Conservation (phyloP, 2,888 invertebrate genomes). For the Deilephila elpenor region DNA sequence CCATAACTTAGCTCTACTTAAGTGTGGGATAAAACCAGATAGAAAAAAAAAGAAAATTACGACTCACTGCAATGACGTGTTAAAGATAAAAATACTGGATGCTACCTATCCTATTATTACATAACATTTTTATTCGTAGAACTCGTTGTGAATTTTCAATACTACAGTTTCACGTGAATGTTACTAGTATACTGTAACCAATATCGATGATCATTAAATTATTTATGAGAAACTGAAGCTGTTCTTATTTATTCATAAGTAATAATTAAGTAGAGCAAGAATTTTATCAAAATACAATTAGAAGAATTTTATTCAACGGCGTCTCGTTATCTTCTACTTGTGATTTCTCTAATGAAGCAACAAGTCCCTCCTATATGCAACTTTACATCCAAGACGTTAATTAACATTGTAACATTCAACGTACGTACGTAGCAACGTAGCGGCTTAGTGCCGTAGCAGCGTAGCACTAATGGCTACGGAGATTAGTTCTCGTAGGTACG, state of each 20-base stretch:
- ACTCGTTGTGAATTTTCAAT: too few species aligned
- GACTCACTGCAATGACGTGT: too few species aligned
- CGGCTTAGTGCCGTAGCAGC: neutral
- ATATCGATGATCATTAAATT: neutral
- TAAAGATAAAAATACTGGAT: too few species aligned
- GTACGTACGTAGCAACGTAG: constrained; percentile 19
- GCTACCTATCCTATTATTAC: too few species aligned
- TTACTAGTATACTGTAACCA: neutral
- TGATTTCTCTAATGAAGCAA: neutral
- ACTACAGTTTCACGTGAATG: neutral
- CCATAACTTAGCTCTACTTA: too few species aligned
- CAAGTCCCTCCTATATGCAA: neutral
- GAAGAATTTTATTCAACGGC: neutral
- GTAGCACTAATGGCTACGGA: constrained; percentile 20
- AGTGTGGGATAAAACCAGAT: too few species aligned
- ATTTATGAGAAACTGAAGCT: too few species aligned
- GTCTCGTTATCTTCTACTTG: neutral
- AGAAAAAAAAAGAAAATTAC: too few species aligned
- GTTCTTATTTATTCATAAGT: too few species aligned
- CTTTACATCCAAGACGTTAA: neutral
- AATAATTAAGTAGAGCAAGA: too few species aligned
- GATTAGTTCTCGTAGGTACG: constrained; percentile 10
- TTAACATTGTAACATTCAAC: constrained; percentile 5
- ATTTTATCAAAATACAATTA: neutral
- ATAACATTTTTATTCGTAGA: too few species aligned